Evolutionary conservation across 2,888 invertebrate species (phyloP), one percentile per base, ranked within the genome.

Genomic region (Hydrotaea diabolus): DNA sequence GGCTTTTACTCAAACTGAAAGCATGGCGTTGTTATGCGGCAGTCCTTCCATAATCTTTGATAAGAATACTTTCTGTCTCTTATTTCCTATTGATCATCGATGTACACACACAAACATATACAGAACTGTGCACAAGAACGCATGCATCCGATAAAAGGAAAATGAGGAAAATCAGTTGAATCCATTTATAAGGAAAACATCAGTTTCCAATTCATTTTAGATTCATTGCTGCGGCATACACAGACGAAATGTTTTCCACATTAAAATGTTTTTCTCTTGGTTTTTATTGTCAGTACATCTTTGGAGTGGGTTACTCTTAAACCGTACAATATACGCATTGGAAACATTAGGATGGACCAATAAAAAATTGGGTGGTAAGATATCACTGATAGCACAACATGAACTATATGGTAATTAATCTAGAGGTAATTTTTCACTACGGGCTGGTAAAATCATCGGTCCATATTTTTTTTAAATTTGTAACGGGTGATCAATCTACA

Each of bases 31-130:
- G 4, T 9, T 43, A 43, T 43, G 43, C 13, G 43, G 9, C 13
- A 43, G 57, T 59, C 15, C 59, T 15, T 15, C n/a, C 39, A 55
- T 89, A 89, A 89, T 88, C 86, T 87, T 82, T 88, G 89, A 89
- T 89, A 88, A 87, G 89, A 89, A 89, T 89, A 85, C 86, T 87
- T 89, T 87, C 86, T 89, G 85, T 87, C 86, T 87, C 85, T 87
- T 59, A 11, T 78, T 78, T 72, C 39, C 75, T 43, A 82, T 64
- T 78, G 82, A 76, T 83, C 66, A 79, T 79, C 66, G 69, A 66
- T 13, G 46, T 46, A 81, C 17, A 19, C 19, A 15, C 43, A 64
- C 39, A 74, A 19, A 43, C 17, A 53, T 53, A 17, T n/a, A n/a
- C n/a, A n/a, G n/a, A n/a, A n/a, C n/a, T n/a, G 7, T 49, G n/a